Evolutionary conservation across 2,113 vertebrate genomes (phyloP).

Genomic region (Xiphias gladius): DNA sequence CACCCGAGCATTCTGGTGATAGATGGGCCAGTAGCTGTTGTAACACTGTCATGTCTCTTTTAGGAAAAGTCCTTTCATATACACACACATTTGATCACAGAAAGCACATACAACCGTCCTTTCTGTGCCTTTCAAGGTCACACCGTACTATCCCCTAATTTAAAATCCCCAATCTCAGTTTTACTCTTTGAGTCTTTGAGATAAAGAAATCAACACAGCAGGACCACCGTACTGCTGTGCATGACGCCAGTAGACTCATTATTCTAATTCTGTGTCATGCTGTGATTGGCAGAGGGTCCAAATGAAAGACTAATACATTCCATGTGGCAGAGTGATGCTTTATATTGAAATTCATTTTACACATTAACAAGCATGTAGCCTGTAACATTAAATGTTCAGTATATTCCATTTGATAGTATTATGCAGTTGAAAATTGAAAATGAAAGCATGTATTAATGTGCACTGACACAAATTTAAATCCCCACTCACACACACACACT

Average conservation of each 20-base stretch:
- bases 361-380: conserved; percentile 3
- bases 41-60: conserved; percentile 44
- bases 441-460: conserved; percentile 16
- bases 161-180: conserved; percentile 54
- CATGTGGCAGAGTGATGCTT: conserved; percentile 34
- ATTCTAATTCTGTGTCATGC: conserved; percentile 59
- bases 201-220: conserved; percentile 70
- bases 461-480: background rate
- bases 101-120: conserved; percentile 10
- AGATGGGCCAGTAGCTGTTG: conserved; percentile 35
- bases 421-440: conserved; percentile 27
- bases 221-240: conserved; percentile 32
- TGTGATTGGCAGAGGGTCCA: conserved; percentile 63
- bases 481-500: background rate
- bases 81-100: conserved; percentile 19
- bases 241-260: conserved; percentile 56
- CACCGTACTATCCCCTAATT: conserved; percentile 43
- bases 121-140: conserved; percentile 63
- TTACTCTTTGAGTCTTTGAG: conserved; percentile 46
- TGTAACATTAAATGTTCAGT: conserved; percentile 2
- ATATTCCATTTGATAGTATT: conserved; percentile 9
- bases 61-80: conserved; percentile 13
- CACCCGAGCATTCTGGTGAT: conserved; percentile 25
- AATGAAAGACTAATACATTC: conserved; percentile 49
- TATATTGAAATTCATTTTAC: conserved; percentile 19